Base-by-base conservation (phyloP, 2,797 vertebrate genomes). In the Pipistrellus pipistrellus region DNA sequence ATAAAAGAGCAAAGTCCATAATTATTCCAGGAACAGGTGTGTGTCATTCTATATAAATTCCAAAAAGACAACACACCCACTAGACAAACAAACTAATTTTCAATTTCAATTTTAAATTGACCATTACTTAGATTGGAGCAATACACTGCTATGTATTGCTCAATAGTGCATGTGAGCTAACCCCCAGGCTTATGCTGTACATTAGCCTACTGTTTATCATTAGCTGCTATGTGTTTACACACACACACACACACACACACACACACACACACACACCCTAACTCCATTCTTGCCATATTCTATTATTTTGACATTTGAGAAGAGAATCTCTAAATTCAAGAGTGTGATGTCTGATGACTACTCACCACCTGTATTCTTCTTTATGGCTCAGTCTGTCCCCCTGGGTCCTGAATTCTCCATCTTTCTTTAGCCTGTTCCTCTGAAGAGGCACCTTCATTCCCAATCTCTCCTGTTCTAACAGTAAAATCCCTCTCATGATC, bases 101-200 rank as follows among this genome's bases (percentile, higher is more conserved):
- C 46, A 66, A n/a, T 95, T 92, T 97, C 72, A 92, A 94, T 95
- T 92, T 97, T 59, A 92, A 94, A 80, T 76, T 90, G n/a, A 72
- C 35, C 81, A 48, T 64, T 88, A 8, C 35, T 69, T 93, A 76
- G 30, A 83, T 27, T 85, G 78, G 53, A 25, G 8, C 35, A 84
- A 89, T 59, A 77, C 25, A 88, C 4, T 38, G 71, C 15, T 76
- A 27, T 81, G 48, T 17, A 87, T 35, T 64, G 21, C 15, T n/a
- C 30, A 76, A 46, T 62, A 94, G 8, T 86, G 14, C 20, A 25
- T 15, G 20, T 41, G 30, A 88, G 20, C 27, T 41, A 84, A 77
- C 18, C 41, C 13, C 77, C 20, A 20, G 51, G 15, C 15, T 53
- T 77, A 77, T 15, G 12, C 30, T 92, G 0, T 23, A 20, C 2